Base-by-base conservation (phyloP, 1,140 invertebrate species). In the Camponotus pennsylvanicus region DNA sequence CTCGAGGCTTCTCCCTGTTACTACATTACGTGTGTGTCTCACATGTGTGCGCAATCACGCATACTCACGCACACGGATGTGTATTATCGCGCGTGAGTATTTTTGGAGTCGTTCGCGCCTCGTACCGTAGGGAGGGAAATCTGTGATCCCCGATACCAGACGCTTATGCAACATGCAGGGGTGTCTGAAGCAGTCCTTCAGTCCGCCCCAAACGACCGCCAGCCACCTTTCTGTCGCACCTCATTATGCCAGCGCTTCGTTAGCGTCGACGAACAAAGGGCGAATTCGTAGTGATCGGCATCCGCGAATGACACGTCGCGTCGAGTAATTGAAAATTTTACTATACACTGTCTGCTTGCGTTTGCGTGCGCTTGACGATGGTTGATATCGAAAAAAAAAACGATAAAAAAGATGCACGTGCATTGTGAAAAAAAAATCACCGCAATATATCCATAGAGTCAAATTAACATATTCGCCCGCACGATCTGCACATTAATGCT, bases 171-270 rank as follows among this genome's bases (percentile, higher is more conserved):
- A 75, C 78, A 71, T 67, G 75, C 82, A 87, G 66, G 91, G 91
- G 88, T 92, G 91, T 93, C 92, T 92, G 92, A 92, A 93, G 90
- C 92, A 88, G 91, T 90, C 83, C 90, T 91, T 90, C 88, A 88
- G 63, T 52, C 66, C 37, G 11, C 18, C 75, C 59, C 80, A 66
- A 88, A 64, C 86, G 73, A 64, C 77, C 87, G 59, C 66, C 71
- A 84, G 49, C 59, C 91, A 88, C 86, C 87, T 88, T 86, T 89
- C 70, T 91, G 90, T 92, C 92, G 91, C 90, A 92, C 91, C 91
- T 93, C 92, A 91, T 93, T 91, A 91, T 86, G 82, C 76, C 59
- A 27, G 55, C 69, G 88, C 86, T 93, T 93, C 91, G 91, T 93
- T 93, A 92, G 85, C 89, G 85, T 90, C 86, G 76, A 77, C 63